Percentiles rank a stretch among this genome's conserved stretches.
phyloP scores from a whole-genome alignment of 2,888 invertebrate species.

The Eristalis arbustorum region DNA sequence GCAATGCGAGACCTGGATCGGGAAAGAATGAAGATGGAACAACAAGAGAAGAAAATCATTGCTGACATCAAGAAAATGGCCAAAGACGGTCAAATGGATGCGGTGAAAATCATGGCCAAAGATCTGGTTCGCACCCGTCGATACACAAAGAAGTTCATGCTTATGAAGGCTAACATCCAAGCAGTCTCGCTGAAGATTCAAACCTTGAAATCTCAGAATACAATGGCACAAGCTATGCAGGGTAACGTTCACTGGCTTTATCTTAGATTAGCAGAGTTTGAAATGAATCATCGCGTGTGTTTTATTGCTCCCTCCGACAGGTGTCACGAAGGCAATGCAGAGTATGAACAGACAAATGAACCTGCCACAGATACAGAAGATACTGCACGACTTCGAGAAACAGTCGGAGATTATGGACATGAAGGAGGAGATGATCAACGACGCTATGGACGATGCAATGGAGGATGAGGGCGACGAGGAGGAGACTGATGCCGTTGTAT shows the following conservation, averaged over 20 bases:
- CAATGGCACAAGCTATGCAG: conserved; percentile 99
- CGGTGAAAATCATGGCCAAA: conserved; percentile 99
- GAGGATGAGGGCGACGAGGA: conserved; percentile 99
- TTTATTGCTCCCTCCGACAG: conserved; percentile 69
- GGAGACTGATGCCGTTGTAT: conserved; percentile 97
- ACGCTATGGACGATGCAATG: conserved; percentile 99
- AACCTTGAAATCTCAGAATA: conserved; percentile 97
- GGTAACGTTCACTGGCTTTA: conserved; percentile 78
- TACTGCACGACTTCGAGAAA: conserved; percentile 98
- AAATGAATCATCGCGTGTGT: not conserved
- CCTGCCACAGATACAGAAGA: conserved; percentile 99
- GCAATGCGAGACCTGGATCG: conserved; percentile 99
- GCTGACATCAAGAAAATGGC: conserved; percentile 99
- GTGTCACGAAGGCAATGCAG: conserved; percentile 98
- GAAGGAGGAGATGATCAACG: conserved; percentile 99
- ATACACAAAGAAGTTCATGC: conserved; percentile 98
- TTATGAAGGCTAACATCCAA: conserved; percentile 99
- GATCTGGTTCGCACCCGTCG: conserved; percentile 97
- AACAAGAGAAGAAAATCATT: conserved; percentile 99
- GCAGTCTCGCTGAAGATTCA: conserved; percentile 98
- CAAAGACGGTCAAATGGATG: conserved; percentile 99
- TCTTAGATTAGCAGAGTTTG: not conserved
- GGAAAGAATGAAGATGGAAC: conserved; percentile 97
- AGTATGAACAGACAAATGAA: conserved; percentile 98
- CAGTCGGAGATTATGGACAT: conserved; percentile 99